Conservation (phyloP, 2,797 vertebrate species). For the Dallia pectoralis region DNA sequence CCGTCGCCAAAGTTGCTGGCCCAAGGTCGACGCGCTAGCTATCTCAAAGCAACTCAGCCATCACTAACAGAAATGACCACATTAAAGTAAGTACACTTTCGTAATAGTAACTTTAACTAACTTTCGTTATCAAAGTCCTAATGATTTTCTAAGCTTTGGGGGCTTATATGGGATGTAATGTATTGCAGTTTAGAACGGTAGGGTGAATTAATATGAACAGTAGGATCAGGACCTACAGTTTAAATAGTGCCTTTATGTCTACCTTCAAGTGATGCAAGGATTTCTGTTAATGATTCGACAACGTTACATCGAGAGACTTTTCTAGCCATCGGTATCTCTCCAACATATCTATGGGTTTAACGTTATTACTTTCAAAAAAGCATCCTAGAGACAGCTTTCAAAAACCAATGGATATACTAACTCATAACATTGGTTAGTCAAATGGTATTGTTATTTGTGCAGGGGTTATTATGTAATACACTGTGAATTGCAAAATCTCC, state of each 20-base stretch:
- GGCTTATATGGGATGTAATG: neutral
- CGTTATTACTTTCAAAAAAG: neutral
- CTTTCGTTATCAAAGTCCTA: neutral
- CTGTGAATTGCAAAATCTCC: too few relatives aligned
- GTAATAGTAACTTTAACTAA: neutral
- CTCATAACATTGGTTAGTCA: too few relatives aligned
- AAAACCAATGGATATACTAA: neutral
- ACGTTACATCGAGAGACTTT: conserved; percentile 1
- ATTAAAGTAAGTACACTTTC: conserved; percentile 50
- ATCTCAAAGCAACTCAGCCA: conserved; percentile 86
- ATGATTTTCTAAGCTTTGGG: neutral
- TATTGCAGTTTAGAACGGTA: neutral
- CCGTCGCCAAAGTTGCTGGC: conserved; percentile 84
- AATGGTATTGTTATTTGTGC: too few relatives aligned
- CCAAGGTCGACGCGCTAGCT: conserved; percentile 72
- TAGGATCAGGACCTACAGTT: neutral
- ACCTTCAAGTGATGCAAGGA: neutral
- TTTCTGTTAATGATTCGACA: neutral
- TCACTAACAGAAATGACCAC: conserved; percentile 95
- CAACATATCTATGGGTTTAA: conserved; percentile 9
- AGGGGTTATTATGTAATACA: too few relatives aligned
- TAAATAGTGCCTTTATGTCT: neutral
- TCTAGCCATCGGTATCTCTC: neutral
- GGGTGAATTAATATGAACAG: neutral
- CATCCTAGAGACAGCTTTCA: neutral